Evolutionary conservation across 2,797 vertebrate species (phyloP).

Genomic region (Antrozous pallidus): DNA sequence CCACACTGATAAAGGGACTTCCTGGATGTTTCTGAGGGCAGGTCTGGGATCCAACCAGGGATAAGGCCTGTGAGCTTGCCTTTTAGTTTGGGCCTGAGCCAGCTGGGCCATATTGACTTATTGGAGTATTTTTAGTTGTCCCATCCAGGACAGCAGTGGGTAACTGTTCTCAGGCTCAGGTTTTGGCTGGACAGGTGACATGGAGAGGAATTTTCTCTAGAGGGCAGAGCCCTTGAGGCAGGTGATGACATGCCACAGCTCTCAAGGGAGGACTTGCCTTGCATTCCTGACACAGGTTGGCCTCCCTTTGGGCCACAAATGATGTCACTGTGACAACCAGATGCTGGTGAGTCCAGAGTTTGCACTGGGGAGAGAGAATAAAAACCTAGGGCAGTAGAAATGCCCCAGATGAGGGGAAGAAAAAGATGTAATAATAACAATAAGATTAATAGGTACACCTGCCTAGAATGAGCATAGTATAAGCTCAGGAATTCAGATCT

Average conservation of each 20-base stretch:
- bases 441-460: background rate
- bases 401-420: background rate
- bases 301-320: constrained; percentile 43
- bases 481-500: background rate
- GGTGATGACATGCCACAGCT: background rate
- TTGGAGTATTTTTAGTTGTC: background rate
- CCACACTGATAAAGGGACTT: background rate
- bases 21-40: background rate
- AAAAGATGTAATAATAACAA: background rate
- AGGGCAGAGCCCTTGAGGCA: background rate
- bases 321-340: constrained; percentile 33
- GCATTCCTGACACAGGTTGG: constrained; percentile 46
- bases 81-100: background rate
- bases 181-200: background rate
- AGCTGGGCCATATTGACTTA: background rate
- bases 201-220: background rate
- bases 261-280: background rate
- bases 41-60: background rate
- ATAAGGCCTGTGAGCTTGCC: background rate
- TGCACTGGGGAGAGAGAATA: constrained; percentile 6
- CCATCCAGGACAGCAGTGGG: background rate
- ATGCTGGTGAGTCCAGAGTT: background rate
- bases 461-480: background rate
- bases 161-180: background rate
- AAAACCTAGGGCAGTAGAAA: background rate